A percentile compares a stretch with the other conserved stretches of the same genome.
phyloP scores from a whole-genome alignment of 1,140 invertebrate genomes.

The Neelides sp. region DNA sequence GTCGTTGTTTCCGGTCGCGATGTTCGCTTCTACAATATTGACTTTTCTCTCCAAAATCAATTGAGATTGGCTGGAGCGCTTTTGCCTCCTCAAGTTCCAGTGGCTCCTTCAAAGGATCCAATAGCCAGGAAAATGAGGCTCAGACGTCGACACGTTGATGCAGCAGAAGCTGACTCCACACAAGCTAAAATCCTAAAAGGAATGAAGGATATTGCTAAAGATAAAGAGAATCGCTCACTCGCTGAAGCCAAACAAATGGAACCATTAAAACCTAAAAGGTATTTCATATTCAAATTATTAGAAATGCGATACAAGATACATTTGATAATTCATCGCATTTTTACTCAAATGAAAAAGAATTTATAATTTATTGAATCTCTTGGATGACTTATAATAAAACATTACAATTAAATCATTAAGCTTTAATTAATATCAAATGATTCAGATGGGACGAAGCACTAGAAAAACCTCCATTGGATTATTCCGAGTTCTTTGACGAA shows the following conservation, averaged over 20 bases:
- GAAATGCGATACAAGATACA: background rate
- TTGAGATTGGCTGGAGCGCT: conserved; percentile 80
- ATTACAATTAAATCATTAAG: too few species aligned
- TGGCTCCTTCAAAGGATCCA: conserved; percentile 58
- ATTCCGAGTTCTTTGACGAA: conserved; percentile 97
- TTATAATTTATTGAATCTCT: too few species aligned
- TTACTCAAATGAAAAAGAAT: too few species aligned
- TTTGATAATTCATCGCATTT: background rate
- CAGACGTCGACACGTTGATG: conserved; percentile 53
- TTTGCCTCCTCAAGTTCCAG: conserved; percentile 55
- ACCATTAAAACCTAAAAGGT: conserved; percentile 39
- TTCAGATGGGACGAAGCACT: conserved; percentile 79
- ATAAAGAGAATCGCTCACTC: conserved; percentile 56
- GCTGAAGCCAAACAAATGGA: conserved; percentile 49
- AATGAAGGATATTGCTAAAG: conserved; percentile 94
- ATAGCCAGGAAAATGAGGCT: conserved; percentile 84
- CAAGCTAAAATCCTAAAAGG: conserved; percentile 91
- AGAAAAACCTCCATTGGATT: conserved; percentile 92
- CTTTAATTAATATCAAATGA: conserved; percentile 34
- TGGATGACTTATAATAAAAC: too few species aligned
- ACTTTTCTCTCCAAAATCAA: conserved; percentile 94
- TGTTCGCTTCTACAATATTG: conserved; percentile 94
- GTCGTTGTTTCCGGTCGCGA: conserved; percentile 59
- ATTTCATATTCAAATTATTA: conserved; percentile 8
- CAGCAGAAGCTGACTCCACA: conserved; percentile 72